Conservation (phyloP, 1,140 invertebrate genomes). For the Caenorhabditis tropicalis region DNA sequence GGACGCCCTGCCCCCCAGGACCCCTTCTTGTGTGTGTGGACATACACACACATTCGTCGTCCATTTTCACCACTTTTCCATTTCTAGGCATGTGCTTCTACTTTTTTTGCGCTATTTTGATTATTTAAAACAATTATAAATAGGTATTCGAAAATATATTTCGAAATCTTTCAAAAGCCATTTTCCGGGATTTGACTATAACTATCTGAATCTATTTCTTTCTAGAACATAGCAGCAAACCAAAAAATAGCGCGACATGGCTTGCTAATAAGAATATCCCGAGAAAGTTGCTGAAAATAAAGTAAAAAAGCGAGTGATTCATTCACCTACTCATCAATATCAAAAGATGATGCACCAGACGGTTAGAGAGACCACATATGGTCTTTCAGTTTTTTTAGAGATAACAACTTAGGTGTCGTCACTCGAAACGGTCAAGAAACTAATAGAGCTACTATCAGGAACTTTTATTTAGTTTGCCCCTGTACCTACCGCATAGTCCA, state of each 20-base stretch:
- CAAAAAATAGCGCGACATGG: no score
- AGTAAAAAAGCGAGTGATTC: not conserved
- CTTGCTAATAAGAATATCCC: no score
- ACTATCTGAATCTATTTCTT: no score
- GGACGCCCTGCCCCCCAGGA: not conserved
- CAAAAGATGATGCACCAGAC: not conserved
- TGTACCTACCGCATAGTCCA: slow-evolving; percentile 2
- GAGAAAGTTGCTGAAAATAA: no score
- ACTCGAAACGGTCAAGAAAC: not conserved
- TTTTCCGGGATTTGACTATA: not conserved
- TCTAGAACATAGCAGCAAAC: no score
- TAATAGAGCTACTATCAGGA: no score
- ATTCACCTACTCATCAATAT: not conserved
- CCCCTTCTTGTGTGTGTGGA: slow-evolving; percentile 4
- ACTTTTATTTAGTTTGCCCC: not conserved
- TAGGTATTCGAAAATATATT: not conserved
- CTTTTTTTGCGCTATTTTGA: not conserved
- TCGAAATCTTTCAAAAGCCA: not conserved
- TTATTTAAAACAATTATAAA: not conserved
- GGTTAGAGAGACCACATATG: not conserved
- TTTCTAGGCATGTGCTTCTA: not conserved
- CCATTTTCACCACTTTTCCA: slow-evolving; percentile 2
- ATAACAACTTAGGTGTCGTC: not conserved
- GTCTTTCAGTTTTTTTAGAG: not conserved
- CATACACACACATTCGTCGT: not conserved